Base-by-base conservation (phyloP, 2,888 invertebrate genomes). In the Sericinus montela region DNA sequence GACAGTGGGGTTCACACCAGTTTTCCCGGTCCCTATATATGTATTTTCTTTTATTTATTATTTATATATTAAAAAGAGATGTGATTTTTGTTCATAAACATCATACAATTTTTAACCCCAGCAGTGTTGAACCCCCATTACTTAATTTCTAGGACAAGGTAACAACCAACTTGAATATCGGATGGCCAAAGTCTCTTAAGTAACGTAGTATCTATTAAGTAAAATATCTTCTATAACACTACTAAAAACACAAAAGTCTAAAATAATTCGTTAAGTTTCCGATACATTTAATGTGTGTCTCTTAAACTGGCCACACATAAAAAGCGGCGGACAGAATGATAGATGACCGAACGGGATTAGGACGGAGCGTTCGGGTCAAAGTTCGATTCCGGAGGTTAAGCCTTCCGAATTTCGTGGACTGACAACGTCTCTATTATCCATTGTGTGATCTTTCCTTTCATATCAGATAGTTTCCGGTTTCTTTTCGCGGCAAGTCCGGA, bases 341-440 rank as follows among this genome's bases (percentile, higher is more conserved):
- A 58, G 60, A 66, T 58, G 62, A 56, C 44, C 7, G 39, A 44
- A 16, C 32, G 32, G 59, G 64, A 63, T 64, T 63, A 64, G 50
- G 36, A 37, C 44, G 46, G 40, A 49, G 48, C 54, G 28, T 36
- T 23, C 54, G 62, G 63, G 64, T 63, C 62, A 58, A 45, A 56
- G 63, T 67, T 67, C 64, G 66, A 63, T 59, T 63, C 62, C 53
- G 52, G 53, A n/a, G 59, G 60, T 56, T 62, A 60, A 62, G 59
- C 66, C 58, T 56, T 51, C 52, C 53, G 56, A 58, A 57, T 60
- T 46, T 48, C 54, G 53, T 43, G 49, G 41, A 55, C 46, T 43
- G 48, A 45, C 34, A 16, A 36, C 55, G 56, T 57, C 47, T 52
- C 52, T 53, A 41, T 54, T 52, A 47, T 46, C 44, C 50, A 14